Evolutionary conservation across 2,888 invertebrate species (phyloP).

Genomic region (Ditula angustiorana): DNA sequence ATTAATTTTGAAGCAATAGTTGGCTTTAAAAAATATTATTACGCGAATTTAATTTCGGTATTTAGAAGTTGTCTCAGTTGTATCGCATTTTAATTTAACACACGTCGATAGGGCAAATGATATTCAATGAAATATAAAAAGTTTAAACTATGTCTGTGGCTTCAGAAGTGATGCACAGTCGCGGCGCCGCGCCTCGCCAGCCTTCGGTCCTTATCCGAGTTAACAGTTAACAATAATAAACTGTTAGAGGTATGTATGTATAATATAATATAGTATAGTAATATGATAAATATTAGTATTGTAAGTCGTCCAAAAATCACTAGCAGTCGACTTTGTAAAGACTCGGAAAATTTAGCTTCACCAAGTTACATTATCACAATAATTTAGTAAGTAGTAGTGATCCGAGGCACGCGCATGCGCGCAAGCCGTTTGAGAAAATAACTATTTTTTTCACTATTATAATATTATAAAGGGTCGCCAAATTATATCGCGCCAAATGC

Average conservation of each 20-base stretch:
- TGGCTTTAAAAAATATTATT: too few relatives aligned
- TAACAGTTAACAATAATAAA: conserved; percentile 80
- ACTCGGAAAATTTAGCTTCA: conserved; percentile 72
- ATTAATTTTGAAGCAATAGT: too few relatives aligned
- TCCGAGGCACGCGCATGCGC: conserved; percentile 19
- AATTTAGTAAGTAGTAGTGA: conserved; percentile 60
- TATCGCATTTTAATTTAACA: too few relatives aligned
- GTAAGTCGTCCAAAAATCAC: conserved; percentile 67
- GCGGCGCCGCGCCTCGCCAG: conserved; percentile 43
- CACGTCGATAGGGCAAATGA: too few relatives aligned
- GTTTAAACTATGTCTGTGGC: conserved; percentile 4
- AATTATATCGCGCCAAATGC: not conserved
- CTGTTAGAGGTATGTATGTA: conserved; percentile 65
- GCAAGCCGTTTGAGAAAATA: not conserved
- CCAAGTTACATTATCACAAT: conserved; percentile 75
- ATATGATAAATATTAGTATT: conserved; percentile 41
- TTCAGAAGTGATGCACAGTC: not conserved
- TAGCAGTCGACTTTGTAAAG: conserved; percentile 74
- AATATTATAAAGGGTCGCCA: not conserved
- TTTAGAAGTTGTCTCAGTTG: too few relatives aligned
- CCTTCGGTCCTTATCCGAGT: conserved; percentile 53
- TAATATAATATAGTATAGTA: conserved; percentile 59
- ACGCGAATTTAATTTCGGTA: too few relatives aligned
- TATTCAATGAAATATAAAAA: not conserved
- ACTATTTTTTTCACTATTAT: not conserved